These are phyloP conservation scores for Apotomis capreana DNA, from an alignment of 2,888 invertebrate species.

Conservation along the genomic window DNA sequence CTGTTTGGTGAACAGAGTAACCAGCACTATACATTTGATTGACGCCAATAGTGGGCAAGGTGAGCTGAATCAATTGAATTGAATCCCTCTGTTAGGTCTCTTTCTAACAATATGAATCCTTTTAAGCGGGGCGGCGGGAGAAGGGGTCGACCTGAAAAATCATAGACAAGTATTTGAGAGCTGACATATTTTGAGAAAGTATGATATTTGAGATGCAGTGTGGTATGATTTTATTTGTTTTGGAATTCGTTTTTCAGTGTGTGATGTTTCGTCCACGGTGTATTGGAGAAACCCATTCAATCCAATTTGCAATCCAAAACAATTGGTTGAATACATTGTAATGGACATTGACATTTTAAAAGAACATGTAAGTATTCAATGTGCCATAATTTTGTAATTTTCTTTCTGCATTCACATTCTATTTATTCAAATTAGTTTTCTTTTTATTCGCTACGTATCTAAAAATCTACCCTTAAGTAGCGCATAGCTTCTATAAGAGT, in stretches of 20 bases:
- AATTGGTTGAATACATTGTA: constrained; percentile 95
- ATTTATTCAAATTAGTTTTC: too few species aligned
- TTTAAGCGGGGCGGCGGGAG: too few species aligned
- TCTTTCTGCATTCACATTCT: not conserved
- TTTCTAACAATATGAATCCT: too few species aligned
- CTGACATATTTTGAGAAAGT: too few species aligned
- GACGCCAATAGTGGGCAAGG: constrained; percentile 94
- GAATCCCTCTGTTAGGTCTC: too few species aligned
- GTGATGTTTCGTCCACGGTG: constrained; percentile 90
- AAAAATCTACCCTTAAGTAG: too few species aligned
- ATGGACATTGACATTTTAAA: constrained; percentile 95
- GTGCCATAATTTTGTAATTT: not conserved
- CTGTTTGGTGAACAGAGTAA: constrained; percentile 94
- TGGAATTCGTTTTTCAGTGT: constrained; percentile 83
- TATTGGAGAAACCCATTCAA: constrained; percentile 95
- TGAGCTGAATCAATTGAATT: constrained; percentile 59
- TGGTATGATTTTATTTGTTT: not conserved
- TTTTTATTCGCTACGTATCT: too few species aligned
- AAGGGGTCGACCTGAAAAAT: too few species aligned
- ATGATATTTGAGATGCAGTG: too few species aligned
- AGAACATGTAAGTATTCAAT: constrained; percentile 75
- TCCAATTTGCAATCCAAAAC: constrained; percentile 94
- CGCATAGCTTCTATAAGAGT: too few species aligned
- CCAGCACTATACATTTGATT: constrained; percentile 95
- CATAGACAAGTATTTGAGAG: too few species aligned